Conservation (phyloP, 2,888 invertebrate genomes). For the Exephanes ischioxanthus region DNA sequence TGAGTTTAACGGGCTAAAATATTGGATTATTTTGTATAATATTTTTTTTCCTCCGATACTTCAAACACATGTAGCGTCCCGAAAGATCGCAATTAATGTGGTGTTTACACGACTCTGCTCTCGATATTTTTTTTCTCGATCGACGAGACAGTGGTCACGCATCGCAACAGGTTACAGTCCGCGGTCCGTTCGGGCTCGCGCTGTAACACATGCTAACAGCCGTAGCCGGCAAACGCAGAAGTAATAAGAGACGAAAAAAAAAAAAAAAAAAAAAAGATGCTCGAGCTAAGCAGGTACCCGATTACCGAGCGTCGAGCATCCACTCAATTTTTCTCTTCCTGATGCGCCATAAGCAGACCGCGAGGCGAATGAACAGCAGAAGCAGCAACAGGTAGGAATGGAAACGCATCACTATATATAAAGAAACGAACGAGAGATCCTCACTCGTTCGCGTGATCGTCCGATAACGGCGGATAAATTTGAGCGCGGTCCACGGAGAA, state of each 20-base stretch:
- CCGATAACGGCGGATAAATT: constrained; percentile 65
- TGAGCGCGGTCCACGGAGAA: constrained; percentile 54
- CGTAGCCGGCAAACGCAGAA: not conserved
- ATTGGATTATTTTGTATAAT: not conserved
- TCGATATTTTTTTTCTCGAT: not conserved
- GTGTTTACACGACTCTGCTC: constrained; percentile 13
- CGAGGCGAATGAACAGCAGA: constrained; percentile 2
- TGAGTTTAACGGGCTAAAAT: not conserved
- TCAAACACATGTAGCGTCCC: not conserved
- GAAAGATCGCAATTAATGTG: not conserved
- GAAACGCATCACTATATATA: constrained; percentile 15
- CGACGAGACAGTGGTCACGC: constrained; percentile 3
- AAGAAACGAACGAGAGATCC: constrained; percentile 28
- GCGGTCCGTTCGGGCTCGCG: not conserved
- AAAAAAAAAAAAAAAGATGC: constrained; percentile 21
- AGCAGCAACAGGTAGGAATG: constrained; percentile 32
- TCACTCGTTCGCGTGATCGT: constrained; percentile 60
- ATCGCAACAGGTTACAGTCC: constrained; percentile 16
- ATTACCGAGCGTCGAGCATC: constrained; percentile 52
- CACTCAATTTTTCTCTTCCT: constrained; percentile 56
- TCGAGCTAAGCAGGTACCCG: constrained; percentile 43
- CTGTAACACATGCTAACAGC: constrained; percentile 20
- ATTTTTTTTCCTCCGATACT: not conserved
- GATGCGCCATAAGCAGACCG: constrained; percentile 27
- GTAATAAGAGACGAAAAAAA: constrained; percentile 14